These are phyloP conservation scores for Strigamia crassipes DNA, from an alignment of 2,888 invertebrate genomes.

Conservation along the genomic window DNA sequence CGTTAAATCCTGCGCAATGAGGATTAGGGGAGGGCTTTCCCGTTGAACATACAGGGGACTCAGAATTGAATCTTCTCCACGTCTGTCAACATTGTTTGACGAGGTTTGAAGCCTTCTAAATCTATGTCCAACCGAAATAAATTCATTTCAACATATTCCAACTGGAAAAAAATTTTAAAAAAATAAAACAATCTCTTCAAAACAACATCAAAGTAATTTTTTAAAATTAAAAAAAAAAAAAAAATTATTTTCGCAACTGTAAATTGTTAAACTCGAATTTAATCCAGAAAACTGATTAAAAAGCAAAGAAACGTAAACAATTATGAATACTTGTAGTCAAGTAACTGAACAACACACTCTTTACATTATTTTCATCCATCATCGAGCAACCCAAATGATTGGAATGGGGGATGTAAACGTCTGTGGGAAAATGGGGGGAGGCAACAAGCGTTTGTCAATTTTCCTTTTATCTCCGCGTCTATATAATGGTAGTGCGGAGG, in stretches of 20 bases:
- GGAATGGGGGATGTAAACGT: constrained; percentile 10
- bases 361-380: constrained; percentile 13
- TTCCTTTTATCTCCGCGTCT: constrained; percentile 20
- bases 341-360: background rate
- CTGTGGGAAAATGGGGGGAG: constrained; percentile 25
- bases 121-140: background rate
- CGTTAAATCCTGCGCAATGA: constrained; percentile 9
- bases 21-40: background rate
- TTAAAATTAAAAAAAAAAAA: no score
- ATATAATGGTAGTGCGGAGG: constrained; percentile 7
- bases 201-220: background rate
- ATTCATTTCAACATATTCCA: background rate
- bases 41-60: background rate
- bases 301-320: no score
- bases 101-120: background rate
- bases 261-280: no score
- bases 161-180: background rate
- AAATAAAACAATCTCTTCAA: background rate
- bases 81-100: constrained; percentile 14
- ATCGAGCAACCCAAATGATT: constrained; percentile 5
- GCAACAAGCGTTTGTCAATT: constrained; percentile 30
- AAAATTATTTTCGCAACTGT: no score
- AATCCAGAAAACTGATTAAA: no score
- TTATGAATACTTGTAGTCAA: background rate
- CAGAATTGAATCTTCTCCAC: constrained; percentile 8